A percentile compares a stretch with the other conserved stretches of the same genome.
phyloP scores from a whole-genome alignment of 2,888 invertebrate genomes.

The Drosophila mayaguana region DNA sequence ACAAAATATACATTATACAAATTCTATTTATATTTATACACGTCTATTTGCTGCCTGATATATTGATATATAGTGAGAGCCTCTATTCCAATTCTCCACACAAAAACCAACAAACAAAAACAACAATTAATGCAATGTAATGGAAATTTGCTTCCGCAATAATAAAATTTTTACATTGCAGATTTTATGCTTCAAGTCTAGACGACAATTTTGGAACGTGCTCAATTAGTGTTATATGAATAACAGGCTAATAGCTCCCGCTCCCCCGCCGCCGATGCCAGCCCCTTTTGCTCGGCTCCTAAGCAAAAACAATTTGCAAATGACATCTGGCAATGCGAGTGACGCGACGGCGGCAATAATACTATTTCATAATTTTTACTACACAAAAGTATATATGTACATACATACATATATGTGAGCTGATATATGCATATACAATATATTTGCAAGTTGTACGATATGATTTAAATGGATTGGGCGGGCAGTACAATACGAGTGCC shows the following conservation, averaged over 20 bases:
- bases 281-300: background rate
- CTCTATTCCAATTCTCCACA: slow-evolving; percentile 30
- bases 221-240: slow-evolving; percentile 65
- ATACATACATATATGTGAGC: background rate
- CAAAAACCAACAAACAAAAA: slow-evolving; percentile 18
- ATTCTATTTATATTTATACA: background rate
- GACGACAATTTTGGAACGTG: slow-evolving; percentile 78
- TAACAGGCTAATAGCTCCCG: slow-evolving; percentile 28
- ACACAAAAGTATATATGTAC: slow-evolving; percentile 1
- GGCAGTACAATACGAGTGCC: slow-evolving; percentile 21
- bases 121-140: slow-evolving; percentile 57
- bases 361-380: slow-evolving; percentile 56
- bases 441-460: slow-evolving; percentile 5
- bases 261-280: background rate
- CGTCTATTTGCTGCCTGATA: background rate
- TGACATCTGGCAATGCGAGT: slow-evolving; percentile 45
- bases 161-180: slow-evolving; percentile 69
- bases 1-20: slow-evolving; percentile 20
- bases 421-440: background rate
- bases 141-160: slow-evolving; percentile 63
- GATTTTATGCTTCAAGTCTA: slow-evolving; percentile 75
- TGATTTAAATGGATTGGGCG: slow-evolving; percentile 29
- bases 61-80: slow-evolving; percentile 18
- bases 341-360: slow-evolving; percentile 20
- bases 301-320: slow-evolving; percentile 49